These are phyloP conservation scores for Synodontis membranacea DNA, from an alignment of 2,113 vertebrate species.

Conservation along the genomic window DNA sequence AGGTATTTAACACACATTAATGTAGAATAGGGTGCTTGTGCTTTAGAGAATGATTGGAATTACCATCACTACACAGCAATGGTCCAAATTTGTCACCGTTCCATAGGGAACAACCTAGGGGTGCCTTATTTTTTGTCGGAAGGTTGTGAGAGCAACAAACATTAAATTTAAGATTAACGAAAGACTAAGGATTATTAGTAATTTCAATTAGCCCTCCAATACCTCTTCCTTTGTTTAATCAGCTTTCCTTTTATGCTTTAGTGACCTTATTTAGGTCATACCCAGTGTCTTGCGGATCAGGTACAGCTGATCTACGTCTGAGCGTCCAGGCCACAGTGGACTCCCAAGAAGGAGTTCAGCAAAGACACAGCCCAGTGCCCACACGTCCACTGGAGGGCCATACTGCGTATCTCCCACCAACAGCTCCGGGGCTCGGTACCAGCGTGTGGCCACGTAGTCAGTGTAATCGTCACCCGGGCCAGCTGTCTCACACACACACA, in stretches of 20 bases:
- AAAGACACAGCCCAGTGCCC: slow-evolving; percentile 95
- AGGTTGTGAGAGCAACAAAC: background rate
- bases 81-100: background rate
- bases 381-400: slow-evolving; percentile 89
- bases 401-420: slow-evolving; percentile 96
- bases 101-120: background rate
- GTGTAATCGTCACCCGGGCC: slow-evolving; percentile 92
- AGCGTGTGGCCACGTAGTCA: slow-evolving; percentile 94
- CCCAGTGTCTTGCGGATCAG: slow-evolving; percentile 90
- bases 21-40: background rate
- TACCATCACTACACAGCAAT: background rate
- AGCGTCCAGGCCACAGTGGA: slow-evolving; percentile 92
- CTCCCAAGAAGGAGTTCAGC: slow-evolving; percentile 85
- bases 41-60: background rate
- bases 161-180: too few species aligned
- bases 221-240: background rate
- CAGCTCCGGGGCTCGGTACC: slow-evolving; percentile 93
- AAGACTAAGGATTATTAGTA: too few species aligned
- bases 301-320: slow-evolving; percentile 92
- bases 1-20: background rate
- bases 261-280: slow-evolving; percentile 56
- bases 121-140: background rate
- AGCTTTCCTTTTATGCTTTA: background rate
- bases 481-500: slow-evolving; percentile 69
- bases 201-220: background rate